Base-by-base conservation (phyloP, 2,797 vertebrate genomes). In the Emys orbicularis region DNA sequence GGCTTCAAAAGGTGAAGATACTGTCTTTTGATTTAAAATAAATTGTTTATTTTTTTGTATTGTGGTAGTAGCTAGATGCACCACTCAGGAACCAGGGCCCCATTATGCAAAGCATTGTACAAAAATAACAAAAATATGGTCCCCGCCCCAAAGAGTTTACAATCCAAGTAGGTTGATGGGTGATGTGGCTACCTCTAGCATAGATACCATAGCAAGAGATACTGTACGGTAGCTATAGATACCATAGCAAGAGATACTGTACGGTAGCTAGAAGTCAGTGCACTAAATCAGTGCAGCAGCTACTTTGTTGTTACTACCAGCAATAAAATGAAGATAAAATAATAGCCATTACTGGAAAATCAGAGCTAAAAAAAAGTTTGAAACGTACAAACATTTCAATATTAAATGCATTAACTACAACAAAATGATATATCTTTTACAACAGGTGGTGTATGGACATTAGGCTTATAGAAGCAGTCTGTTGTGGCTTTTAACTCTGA, bases 261-360 rank as follows among this genome's bases (percentile, higher is more conserved):
- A 37, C 27, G 44, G 59, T 53, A 96, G 56, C 37, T 87, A 93
- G 87, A 79, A 94, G 72, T 23, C 85, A 85, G 84, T 86, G 90
- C 72, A 82, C 56, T 80, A 91, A 93, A 93, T 65, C 87, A 79
- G 59, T 6, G 56, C 37, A 34, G 44, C 13, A 6, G 61, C 88
- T 92, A 72, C 91, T 84, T 86, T 92, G 68, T 83, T 92, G 47
- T 76, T 92, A 61, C 82, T 93, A 81, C 72, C 91, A 94, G 52
- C 72, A 91, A 92, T 12, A n/a, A 77, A 27, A 2, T 3, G 59
- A 84, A 44, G 37, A 81, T 68, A 47, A 56, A 86, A 92, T 31
- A 68, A 56, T 21, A 72, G 41, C 53, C n/a, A 50, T 80, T 96
- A 54, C 53, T 92, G 77, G 27, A 91, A 81, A 92, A 86, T 76